Conservation (phyloP, 2,888 invertebrate species). For the Helleia helle region DNA sequence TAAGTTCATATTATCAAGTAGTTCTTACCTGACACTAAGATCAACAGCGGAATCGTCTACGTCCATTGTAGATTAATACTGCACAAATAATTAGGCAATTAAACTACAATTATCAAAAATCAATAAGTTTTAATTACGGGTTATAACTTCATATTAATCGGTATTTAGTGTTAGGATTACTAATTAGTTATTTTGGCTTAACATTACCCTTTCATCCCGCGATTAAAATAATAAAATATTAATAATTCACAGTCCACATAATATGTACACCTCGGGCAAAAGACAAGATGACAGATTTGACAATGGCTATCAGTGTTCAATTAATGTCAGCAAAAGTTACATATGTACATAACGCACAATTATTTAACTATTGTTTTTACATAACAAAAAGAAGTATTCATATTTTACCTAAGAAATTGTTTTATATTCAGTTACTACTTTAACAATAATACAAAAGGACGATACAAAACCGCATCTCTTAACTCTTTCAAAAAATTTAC, state of each 20-base stretch:
- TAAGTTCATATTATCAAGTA: constrained; percentile 13
- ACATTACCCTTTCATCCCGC: neutral
- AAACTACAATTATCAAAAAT: constrained; percentile 13
- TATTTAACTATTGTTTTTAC: too few relatives aligned
- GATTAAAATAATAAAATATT: neutral
- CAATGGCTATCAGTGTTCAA: neutral
- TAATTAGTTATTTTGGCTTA: neutral
- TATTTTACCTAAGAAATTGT: too few relatives aligned
- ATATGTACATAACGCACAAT: too few relatives aligned
- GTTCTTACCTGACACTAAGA: constrained; percentile 84
- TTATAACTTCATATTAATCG: neutral
- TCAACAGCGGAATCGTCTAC: constrained; percentile 92
- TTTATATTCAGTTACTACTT: too few relatives aligned
- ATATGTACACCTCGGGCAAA: neutral
- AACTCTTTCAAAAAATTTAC: too few relatives aligned
- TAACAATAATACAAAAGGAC: too few relatives aligned
- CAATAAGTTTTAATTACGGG: constrained; percentile 9
- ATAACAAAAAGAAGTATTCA: too few relatives aligned
- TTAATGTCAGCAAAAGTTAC: neutral
- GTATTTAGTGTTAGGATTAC: neutral
- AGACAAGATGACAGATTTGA: constrained; percentile 3
- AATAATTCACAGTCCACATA: neutral
- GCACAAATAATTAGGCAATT: constrained; percentile 23
- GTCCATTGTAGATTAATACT: constrained; percentile 79
- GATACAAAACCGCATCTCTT: too few relatives aligned